These are phyloP conservation scores for Cyclophora albipunctata DNA, from an alignment of 2,888 invertebrate species.

Conservation along the genomic window DNA sequence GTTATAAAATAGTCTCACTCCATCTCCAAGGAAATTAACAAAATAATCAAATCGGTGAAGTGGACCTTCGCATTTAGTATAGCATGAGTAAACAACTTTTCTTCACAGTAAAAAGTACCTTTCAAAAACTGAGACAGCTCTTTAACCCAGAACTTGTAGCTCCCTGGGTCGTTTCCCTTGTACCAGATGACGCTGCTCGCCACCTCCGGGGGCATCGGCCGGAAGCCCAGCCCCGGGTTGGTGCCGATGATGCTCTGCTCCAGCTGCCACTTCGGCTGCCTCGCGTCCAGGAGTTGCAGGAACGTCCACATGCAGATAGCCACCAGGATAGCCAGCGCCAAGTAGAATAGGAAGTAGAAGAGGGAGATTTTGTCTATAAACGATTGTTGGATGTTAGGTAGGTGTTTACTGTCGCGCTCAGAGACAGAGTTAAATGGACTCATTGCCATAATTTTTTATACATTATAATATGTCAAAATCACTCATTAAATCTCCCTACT, in stretches of 20 bases:
- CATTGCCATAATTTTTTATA: too few species aligned
- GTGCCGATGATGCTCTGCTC: constrained; percentile 92
- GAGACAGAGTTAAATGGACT: too few species aligned
- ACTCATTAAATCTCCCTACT: too few species aligned
- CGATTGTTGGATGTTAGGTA: background rate
- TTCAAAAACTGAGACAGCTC: constrained; percentile 84
- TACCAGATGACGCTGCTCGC: constrained; percentile 98
- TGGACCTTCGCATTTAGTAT: too few species aligned
- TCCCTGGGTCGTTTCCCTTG: constrained; percentile 84
- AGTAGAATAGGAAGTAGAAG: constrained; percentile 97
- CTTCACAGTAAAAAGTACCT: constrained; percentile 66
- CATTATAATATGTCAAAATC: too few species aligned
- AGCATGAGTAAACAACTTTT: too few species aligned
- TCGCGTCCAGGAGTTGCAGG: constrained; percentile 90
- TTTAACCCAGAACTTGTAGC: constrained; percentile 86
- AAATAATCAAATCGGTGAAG: too few species aligned
- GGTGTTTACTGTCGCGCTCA: too few species aligned
- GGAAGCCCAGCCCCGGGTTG: constrained; percentile 96
- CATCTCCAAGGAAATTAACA: too few species aligned
- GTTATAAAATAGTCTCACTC: too few species aligned
- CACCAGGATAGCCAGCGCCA: constrained; percentile 92
- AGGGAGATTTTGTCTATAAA: constrained; percentile 91
- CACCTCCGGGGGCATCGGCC: constrained; percentile 91
- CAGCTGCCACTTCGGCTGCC: constrained; percentile 92
- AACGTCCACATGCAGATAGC: constrained; percentile 97